Evolutionary conservation across 2,113 vertebrate species (phyloP).

Genomic region (Anoura caudifer): DNA sequence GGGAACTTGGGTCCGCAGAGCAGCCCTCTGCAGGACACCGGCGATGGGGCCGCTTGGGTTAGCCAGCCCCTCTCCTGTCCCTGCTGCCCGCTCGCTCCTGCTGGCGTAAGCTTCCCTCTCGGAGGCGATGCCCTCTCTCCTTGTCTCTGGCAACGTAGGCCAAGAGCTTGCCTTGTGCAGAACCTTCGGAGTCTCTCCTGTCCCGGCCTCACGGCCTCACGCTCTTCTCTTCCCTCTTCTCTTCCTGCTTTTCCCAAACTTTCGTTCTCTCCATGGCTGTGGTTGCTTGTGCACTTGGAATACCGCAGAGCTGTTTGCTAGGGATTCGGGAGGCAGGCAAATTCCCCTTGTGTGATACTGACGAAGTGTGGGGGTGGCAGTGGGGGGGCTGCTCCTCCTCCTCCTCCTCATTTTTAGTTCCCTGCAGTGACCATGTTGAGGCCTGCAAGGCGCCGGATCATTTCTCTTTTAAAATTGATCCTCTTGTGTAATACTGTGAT

Average conservation of each 20-base stretch:
- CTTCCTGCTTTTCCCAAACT: not conserved
- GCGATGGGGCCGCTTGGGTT: not conserved
- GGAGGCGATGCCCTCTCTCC: not conserved
- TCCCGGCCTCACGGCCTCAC: not conserved
- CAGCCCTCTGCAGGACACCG: not conserved
- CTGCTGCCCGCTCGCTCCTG: not conserved
- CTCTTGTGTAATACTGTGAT: not conserved
- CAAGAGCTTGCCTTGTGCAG: not conserved
- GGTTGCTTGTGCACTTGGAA: not conserved
- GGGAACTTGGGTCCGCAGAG: not conserved
- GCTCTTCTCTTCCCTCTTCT: not conserved
- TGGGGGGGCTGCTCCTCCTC: not conserved
- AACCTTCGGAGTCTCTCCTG: not conserved
- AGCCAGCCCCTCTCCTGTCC: not conserved
- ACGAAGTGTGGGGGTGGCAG: not conserved
- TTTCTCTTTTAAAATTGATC: not conserved
- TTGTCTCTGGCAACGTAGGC: not conserved
- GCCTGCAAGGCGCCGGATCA: not conserved
- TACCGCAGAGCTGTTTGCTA: not conserved
- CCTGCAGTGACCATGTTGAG: not conserved
- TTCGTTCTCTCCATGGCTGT: not conserved
- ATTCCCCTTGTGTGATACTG: not conserved
- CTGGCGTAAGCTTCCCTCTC: not conserved
- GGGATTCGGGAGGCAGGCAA: not conserved
- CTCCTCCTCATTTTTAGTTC: not conserved